Evolutionary conservation across 2,888 invertebrate genomes (phyloP).

Genomic region (Anagyrus pseudococci): DNA sequence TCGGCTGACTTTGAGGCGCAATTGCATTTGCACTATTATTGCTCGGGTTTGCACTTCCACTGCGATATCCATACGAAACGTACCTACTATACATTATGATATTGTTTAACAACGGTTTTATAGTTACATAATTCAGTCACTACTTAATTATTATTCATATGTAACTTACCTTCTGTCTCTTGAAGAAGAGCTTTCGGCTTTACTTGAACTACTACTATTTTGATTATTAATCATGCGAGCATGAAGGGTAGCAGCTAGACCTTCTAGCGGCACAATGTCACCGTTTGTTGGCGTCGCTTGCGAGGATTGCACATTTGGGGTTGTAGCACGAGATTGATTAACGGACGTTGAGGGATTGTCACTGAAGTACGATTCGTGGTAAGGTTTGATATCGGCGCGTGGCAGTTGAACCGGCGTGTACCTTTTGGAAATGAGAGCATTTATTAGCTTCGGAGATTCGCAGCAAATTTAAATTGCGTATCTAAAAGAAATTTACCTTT

Average conservation of each 20-base stretch:
- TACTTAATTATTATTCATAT: neutral
- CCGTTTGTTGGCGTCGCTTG: conserved; percentile 50
- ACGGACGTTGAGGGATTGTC: conserved; percentile 63
- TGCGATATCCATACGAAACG: conserved; percentile 57
- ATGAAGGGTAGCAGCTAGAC: conserved; percentile 83
- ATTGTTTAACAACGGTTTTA: neutral
- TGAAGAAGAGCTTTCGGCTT: conserved; percentile 50
- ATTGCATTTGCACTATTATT: conserved; percentile 48
- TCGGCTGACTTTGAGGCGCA: conserved; percentile 51
- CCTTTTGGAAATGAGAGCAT: conserved; percentile 45
- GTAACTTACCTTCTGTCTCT: conserved; percentile 51
- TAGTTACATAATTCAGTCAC: neutral
- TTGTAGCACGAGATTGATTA: conserved; percentile 47
- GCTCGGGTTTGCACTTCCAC: conserved; percentile 44
- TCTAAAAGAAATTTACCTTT: conserved; percentile 51
- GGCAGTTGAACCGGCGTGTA: conserved; percentile 70
- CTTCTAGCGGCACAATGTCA: conserved; percentile 65
- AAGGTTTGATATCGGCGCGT: conserved; percentile 75
- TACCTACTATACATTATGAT: conserved; percentile 45
- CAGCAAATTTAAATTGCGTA: too few relatives aligned
- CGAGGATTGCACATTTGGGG: conserved; percentile 50
- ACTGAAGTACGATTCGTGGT: conserved; percentile 74
- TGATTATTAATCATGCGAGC: conserved; percentile 76
- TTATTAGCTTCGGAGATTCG: too few relatives aligned
- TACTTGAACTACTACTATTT: conserved; percentile 56